These are phyloP conservation scores for Esox masquinongy DNA, from an alignment of 2,797 vertebrate species.

Conservation along the genomic window DNA sequence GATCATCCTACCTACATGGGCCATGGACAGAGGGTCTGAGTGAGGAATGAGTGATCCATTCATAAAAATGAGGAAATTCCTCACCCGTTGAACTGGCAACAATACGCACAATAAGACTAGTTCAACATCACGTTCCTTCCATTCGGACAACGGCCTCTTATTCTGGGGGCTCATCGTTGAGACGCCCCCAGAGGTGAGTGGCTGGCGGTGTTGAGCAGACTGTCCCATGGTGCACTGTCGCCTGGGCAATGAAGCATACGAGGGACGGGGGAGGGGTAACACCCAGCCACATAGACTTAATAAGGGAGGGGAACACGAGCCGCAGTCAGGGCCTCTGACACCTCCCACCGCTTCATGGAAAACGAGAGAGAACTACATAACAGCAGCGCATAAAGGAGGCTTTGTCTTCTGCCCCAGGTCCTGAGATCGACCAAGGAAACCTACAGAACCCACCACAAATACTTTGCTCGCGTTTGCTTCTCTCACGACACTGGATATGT, in stretches of 20 bases:
- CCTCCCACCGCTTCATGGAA: constrained; percentile 19
- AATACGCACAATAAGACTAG: background rate
- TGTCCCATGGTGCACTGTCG: background rate
- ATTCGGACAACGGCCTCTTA: background rate
- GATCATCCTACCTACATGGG: background rate
- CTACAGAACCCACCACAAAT: constrained; percentile 27
- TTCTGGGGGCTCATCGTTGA: background rate
- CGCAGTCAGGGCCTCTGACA: constrained; percentile 31
- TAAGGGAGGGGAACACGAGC: constrained; percentile 16
- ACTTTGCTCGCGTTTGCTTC: constrained; percentile 26
- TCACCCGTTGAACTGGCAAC: background rate
- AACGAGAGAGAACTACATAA: background rate
- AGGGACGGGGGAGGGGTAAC: background rate
- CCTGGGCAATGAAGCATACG: background rate
- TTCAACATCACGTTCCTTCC: background rate
- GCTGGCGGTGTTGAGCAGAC: background rate
- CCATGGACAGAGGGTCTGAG: constrained; percentile 15
- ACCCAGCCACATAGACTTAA: constrained; percentile 19
- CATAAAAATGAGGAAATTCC: background rate
- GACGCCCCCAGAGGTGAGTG: background rate
- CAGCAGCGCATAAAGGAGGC: constrained; percentile 28
- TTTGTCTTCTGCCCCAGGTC: constrained; percentile 39
- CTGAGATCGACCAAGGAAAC: constrained; percentile 21
- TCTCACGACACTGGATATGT: background rate
- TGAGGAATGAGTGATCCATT: background rate